Base-by-base conservation (phyloP, 2,797 vertebrate species). In the Avahi laniger region DNA sequence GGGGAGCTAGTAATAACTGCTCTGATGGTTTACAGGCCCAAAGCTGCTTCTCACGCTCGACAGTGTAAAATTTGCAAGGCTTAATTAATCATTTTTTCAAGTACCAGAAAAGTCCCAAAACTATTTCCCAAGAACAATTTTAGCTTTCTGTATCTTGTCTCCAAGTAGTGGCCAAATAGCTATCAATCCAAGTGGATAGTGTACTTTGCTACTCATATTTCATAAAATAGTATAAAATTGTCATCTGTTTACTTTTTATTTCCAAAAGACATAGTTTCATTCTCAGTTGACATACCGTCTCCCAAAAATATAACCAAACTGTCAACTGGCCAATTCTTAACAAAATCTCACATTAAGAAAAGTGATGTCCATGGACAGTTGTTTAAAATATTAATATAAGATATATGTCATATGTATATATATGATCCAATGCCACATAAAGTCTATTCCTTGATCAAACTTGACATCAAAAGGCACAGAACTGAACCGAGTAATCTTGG, bases 51-150 rank as follows among this genome's bases (percentile, higher is more conserved):
- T 50, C 41, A 30, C 15, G 20, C 28, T 94, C 59, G 18, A 5
- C 1, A 33, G n/a, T 15, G 20, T 78, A 81, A 86, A 80, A 41
- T 75, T 48, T 59, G 69, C 75, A 78, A 24, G 59, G 70, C 65
- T 93, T 81, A 72, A 91, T 76, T 81, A 87, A 90, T 81, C 94
- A 91, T 76, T 82, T 70, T 67, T 83, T 93, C 76, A 96, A 89
- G 91, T 18, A 61, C 13, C 61, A 85, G 48, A 80, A 72, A 83
- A 91, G n/a, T 28, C 79, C 67, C 63, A 28, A 22, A 52, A 94
- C 35, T 28, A 22, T 57, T 89, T 72, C 75, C 89, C 61, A 52
- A 87, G 22, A 93, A 88, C 48, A 86, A 52, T 13, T 38, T n/a
- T 57, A 48, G 48, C 80, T 87, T 89, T 61, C 70, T 69, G 63